Base-by-base conservation (phyloP, 2,113 vertebrate genomes). In the Crypturellus undulatus region DNA sequence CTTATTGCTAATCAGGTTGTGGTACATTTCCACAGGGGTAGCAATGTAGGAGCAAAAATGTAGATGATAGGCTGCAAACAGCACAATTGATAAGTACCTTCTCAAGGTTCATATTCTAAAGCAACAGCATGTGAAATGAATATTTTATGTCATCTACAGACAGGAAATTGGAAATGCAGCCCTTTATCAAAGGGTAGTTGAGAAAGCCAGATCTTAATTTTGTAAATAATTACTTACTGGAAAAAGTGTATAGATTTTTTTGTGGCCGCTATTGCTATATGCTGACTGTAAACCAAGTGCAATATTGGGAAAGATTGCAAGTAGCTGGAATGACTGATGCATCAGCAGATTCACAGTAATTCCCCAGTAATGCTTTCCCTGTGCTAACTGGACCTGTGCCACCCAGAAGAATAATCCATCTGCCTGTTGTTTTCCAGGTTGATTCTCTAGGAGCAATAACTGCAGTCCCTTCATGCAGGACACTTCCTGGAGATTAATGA, bases 401-500 rank as follows among this genome's bases (percentile, higher is more conserved):
- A 70, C 60, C 28, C 56, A 59, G 52, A 85, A 78, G 58, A 92
- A 87, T 49, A 89, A 95, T 65, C 84, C 62, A 14, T 63, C 84
- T 92, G 84, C 85, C 86, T 30, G 5, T 92, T 90, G 42, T 88
- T 89, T 86, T 90, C 68, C 64, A 75, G 75, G 86, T 84, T 93
- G 84, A 45, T 65, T 87, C 25, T 91, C 59, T 91, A 78, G 65
- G 54, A 92, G 49, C 56, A 64, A 9, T 80, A 80, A 68, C 34
- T 81, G 72, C 60, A n/a, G 11, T 32, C 36, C 25, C 64, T 96
- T 92, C 25, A 30, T 90, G 75, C 47, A n/a, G 60, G 73, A 49
- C 34, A 2, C 79, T 92, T 79, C 84, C 92, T 85, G 51, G 84
- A 84, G 67, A 87, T 94, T 94, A 96, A 92, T 89, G 91, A 89